These are phyloP conservation scores for Goniozus legneri DNA, from an alignment of 1,140 invertebrate species.

Conservation along the genomic window DNA sequence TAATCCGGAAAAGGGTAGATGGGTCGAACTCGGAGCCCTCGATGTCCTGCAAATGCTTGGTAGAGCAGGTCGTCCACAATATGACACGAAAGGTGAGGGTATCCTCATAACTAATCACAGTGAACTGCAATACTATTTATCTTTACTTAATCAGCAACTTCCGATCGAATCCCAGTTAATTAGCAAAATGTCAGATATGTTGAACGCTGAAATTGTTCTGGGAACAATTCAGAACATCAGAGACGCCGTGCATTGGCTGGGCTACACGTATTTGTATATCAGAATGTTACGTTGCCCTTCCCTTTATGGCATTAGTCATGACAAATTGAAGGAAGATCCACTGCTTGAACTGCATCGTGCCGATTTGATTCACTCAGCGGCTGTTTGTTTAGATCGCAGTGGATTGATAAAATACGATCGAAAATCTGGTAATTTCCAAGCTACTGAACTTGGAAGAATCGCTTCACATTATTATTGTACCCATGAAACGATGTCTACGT, in stretches of 20 bases:
- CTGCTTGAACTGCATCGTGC: slow-evolving; percentile 85
- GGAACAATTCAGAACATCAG: slow-evolving; percentile 93
- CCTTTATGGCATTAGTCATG: slow-evolving; percentile 84
- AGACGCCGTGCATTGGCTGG: slow-evolving; percentile 93
- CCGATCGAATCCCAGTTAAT: slow-evolving; percentile 85
- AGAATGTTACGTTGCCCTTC: slow-evolving; percentile 81
- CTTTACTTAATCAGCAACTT: slow-evolving; percentile 94
- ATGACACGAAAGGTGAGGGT: slow-evolving; percentile 98
- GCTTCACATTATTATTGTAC: slow-evolving; percentile 98
- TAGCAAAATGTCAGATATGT: slow-evolving; percentile 87
- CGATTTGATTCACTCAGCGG: slow-evolving; percentile 96
- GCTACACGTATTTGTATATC: slow-evolving; percentile 97
- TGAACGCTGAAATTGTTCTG: slow-evolving; percentile 97
- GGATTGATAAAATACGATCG: slow-evolving; percentile 95
- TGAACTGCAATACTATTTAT: slow-evolving; percentile 97
- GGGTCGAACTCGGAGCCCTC: slow-evolving; percentile 94
- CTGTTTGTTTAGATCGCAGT: slow-evolving; percentile 84
- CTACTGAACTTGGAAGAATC: slow-evolving; percentile 92
- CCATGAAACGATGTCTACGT: slow-evolving; percentile 93
- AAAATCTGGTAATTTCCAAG: slow-evolving; percentile 90
- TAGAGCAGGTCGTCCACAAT: slow-evolving; percentile 95
- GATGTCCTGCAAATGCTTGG: slow-evolving; percentile 99
- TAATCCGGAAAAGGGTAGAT: slow-evolving; percentile 96
- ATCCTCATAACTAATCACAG: slow-evolving; percentile 99
- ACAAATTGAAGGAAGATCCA: slow-evolving; percentile 77